phyloP scores from a whole-genome alignment of 2,888 invertebrate species.

The Cheilosia variabilis region DNA sequence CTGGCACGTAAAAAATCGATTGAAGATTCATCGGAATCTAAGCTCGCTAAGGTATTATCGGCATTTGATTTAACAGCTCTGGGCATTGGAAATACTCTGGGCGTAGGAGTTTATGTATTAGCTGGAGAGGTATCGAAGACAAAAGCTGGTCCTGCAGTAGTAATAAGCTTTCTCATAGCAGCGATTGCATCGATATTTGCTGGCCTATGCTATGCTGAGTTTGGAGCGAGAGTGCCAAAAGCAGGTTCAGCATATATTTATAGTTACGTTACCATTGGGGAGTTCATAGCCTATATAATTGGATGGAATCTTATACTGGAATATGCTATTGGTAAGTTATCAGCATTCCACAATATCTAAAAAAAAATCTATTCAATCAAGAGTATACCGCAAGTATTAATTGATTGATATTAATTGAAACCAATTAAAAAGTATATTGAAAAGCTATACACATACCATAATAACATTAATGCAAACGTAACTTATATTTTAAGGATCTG shows the following conservation, averaged over 20 bases:
- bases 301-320: conserved; percentile 97
- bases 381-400: conserved; percentile 37
- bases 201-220: conserved; percentile 95
- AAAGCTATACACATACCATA: conserved; percentile 2
- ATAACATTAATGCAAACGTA: conserved; percentile 23
- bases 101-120: conserved; percentile 95
- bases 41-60: conserved; percentile 89
- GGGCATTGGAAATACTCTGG: conserved; percentile 92
- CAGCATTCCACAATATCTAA: background rate
- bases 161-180: conserved; percentile 94
- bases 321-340: conserved; percentile 90
- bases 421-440: conserved; percentile 39
- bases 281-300: conserved; percentile 95
- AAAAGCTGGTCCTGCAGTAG: conserved; percentile 93
- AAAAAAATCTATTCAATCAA: conserved; percentile 1
- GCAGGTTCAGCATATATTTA: conserved; percentile 97
- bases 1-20: conserved; percentile 84
- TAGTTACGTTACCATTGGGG: conserved; percentile 96
- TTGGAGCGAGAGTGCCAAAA: conserved; percentile 94
- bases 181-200: conserved; percentile 96
- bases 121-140: conserved; percentile 93
- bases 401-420: conserved; percentile 63
- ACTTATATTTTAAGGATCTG: conserved; percentile 86
- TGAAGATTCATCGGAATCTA: conserved; percentile 82
- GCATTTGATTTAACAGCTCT: conserved; percentile 93